A percentile compares a stretch with the other conserved stretches of the same genome.
Conservation (phyloP, 2,113 vertebrate genomes). For the Chiloscyllium plagiosum region DNA sequence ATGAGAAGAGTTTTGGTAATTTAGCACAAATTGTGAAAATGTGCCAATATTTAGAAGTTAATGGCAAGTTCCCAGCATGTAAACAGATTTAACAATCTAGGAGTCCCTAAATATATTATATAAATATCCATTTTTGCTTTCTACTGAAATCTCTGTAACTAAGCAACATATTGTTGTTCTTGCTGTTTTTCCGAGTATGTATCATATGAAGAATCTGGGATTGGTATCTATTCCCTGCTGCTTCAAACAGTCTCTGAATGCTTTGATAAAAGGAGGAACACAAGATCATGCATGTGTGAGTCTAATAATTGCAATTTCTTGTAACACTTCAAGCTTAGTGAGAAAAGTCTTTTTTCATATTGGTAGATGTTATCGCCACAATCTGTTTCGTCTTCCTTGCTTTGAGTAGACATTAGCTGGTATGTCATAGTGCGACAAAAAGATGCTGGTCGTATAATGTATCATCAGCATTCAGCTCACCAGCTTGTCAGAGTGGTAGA, state of each 20-base stretch:
- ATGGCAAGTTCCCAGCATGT: not conserved
- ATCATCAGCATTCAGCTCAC: conserved; percentile 47
- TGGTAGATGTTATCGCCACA: conserved; percentile 12
- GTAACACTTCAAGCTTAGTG: conserved; percentile 29
- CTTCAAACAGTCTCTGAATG: not conserved
- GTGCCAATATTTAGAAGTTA: not conserved
- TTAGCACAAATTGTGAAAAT: not conserved
- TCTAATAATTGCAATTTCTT: conserved; percentile 31
- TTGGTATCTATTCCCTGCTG: not conserved
- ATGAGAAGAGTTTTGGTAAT: not conserved
- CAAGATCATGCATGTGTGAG: not conserved
- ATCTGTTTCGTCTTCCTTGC: not conserved
- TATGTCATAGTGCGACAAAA: conserved; percentile 50
- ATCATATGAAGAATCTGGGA: not conserved
- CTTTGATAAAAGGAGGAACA: not conserved
- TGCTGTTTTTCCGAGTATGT: not conserved
- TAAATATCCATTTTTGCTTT: not conserved
- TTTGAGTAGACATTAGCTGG: conserved; percentile 36
- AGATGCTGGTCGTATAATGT: conserved; percentile 45
- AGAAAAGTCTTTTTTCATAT: conserved; percentile 18
- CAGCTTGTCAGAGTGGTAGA: conserved; percentile 47
- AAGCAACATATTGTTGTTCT: conserved; percentile 7
- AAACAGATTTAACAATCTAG: not conserved
- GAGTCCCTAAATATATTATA: not conserved
- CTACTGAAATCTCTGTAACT: not conserved